Conservation (phyloP, 2,113 vertebrate species). For the Tor tambroides region DNA sequence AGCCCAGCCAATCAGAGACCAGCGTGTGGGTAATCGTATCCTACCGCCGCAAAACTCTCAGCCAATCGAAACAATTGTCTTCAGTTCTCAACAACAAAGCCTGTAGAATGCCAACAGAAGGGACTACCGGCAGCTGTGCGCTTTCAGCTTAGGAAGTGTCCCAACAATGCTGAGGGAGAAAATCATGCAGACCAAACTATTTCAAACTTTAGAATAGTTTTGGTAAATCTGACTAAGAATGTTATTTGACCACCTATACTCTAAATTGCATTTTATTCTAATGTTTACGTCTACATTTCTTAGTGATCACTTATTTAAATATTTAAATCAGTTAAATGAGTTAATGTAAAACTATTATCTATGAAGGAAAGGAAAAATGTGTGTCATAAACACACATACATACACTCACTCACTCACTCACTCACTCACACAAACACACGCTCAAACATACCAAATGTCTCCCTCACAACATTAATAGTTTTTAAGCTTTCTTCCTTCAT, state of each 20-base stretch:
- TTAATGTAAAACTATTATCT: not conserved
- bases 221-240: not conserved
- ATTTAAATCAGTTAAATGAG: not conserved
- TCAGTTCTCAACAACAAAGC: conserved; percentile 75
- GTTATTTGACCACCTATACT: not conserved
- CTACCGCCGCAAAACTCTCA: conserved; percentile 66
- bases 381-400: not conserved
- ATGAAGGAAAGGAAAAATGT: not conserved
- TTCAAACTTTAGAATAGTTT: not conserved
- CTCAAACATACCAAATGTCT: not conserved
- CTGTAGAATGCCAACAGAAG: conserved; percentile 74
- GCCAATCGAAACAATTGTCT: conserved; percentile 75
- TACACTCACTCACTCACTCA: not conserved
- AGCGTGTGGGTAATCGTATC: conserved; percentile 63
- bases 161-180: conserved; percentile 54
- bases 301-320: not conserved
- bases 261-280: not conserved
- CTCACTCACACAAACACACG: not conserved
- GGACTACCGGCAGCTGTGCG: conserved; percentile 66
- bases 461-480: not conserved
- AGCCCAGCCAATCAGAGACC: conserved; percentile 77
- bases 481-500: not conserved
- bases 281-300: not conserved
- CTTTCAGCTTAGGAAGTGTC: conserved; percentile 62
- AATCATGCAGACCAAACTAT: conserved; percentile 37